Percentiles rank a stretch among this genome's conserved stretches.
Conservation (phyloP, 2,888 invertebrate species). For the Cryptops parisi region DNA sequence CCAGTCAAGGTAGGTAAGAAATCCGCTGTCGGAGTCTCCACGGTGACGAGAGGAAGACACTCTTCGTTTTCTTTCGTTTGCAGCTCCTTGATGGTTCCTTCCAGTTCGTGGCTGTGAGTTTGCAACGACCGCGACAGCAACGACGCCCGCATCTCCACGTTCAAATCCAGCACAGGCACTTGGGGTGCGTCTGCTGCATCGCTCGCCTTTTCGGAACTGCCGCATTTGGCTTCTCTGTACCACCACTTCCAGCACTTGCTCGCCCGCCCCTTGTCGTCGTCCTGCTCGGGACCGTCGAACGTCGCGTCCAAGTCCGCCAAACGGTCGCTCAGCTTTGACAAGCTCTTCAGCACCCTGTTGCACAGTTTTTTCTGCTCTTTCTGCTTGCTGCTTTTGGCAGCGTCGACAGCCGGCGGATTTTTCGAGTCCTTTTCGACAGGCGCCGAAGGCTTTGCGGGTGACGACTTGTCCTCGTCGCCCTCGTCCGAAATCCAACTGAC, state of each 20-base stretch:
- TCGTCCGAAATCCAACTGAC: conserved; percentile 1
- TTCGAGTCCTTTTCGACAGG: neutral
- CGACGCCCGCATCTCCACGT: no score
- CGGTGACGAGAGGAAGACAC: no score
- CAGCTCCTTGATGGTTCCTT: no score
- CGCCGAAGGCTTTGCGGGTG: neutral
- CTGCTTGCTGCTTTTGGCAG: neutral
- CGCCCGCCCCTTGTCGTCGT: no score
- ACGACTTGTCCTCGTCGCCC: neutral
- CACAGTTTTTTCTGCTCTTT: neutral
- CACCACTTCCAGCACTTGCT: conserved; percentile 11
- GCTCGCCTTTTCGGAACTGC: no score
- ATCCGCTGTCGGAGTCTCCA: no score
- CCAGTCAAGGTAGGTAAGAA: conserved; percentile 1
- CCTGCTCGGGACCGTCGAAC: neutral
- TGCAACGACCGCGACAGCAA: no score
- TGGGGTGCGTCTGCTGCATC: no score
- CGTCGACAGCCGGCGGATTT: neutral
- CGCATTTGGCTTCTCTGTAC: conserved; percentile 1
- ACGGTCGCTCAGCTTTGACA: neutral
- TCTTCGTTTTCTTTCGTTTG: neutral
- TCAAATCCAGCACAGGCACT: no score
- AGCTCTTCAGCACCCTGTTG: neutral
- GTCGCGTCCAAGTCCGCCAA: neutral
- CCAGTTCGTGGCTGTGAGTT: no score